A percentile compares a stretch with the other conserved stretches of the same genome.
These are phyloP conservation scores for Anticlea derivata DNA, from an alignment of 2,888 invertebrate species.

Conservation along the genomic window DNA sequence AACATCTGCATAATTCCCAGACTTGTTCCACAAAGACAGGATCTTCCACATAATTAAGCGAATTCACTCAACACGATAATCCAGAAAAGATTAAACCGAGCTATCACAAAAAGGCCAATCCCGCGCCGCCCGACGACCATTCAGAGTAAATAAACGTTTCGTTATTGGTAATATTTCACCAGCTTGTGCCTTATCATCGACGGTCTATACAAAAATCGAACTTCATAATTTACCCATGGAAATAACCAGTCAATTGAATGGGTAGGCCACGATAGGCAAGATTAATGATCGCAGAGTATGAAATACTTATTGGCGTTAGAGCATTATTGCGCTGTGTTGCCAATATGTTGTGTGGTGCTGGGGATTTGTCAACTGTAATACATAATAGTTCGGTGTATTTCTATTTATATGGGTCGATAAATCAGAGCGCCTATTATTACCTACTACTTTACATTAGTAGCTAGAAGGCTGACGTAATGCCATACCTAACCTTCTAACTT, in stretches of 20 bases:
- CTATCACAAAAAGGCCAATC: constrained; percentile 29
- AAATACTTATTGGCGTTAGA: constrained; percentile 44
- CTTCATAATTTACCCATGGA: constrained; percentile 55
- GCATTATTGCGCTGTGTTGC: constrained; percentile 35
- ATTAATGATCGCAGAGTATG: constrained; percentile 60
- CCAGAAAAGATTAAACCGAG: constrained; percentile 31
- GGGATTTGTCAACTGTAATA: constrained; percentile 26
- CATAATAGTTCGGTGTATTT: constrained; percentile 15
- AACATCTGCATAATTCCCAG: constrained; percentile 2
- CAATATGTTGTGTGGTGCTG: constrained; percentile 29
- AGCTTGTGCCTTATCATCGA: constrained; percentile 42
- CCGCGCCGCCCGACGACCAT: constrained; percentile 36
- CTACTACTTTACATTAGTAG: too few species aligned
- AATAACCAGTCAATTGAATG: constrained; percentile 62
- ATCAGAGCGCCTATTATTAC: neutral
- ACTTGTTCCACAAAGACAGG: constrained; percentile 6
- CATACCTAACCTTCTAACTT: too few species aligned
- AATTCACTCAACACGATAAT: constrained; percentile 34
- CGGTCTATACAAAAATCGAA: constrained; percentile 44
- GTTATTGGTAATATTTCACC: constrained; percentile 37
- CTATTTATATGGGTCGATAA: constrained; percentile 18
- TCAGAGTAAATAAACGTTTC: constrained; percentile 46
- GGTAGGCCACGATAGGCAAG: constrained; percentile 54
- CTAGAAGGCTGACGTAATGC: too few species aligned
- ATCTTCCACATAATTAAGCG: constrained; percentile 34